phyloP scores from a whole-genome alignment of 2,888 invertebrate species.

The Romanomermis culicivorax region DNA sequence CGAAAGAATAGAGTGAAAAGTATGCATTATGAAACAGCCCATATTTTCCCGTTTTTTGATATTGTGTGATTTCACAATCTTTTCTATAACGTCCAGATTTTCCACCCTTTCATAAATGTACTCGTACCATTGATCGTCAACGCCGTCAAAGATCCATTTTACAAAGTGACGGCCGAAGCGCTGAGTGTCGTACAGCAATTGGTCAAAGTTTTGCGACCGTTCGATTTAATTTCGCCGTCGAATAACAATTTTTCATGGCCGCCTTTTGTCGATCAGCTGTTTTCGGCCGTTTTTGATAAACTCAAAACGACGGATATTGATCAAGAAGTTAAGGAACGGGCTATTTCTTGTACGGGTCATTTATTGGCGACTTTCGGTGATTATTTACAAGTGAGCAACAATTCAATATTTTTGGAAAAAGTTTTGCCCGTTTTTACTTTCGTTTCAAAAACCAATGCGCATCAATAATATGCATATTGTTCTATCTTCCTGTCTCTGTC shows the following conservation, averaged over 20 bases:
- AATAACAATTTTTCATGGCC: slow-evolving; percentile 47
- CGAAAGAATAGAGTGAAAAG: too few relatives aligned
- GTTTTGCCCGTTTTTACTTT: too few relatives aligned
- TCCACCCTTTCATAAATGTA: slow-evolving; percentile 41
- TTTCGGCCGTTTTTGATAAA: slow-evolving; percentile 59
- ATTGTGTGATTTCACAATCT: too few relatives aligned
- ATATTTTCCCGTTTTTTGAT: too few relatives aligned
- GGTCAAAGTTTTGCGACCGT: slow-evolving; percentile 72
- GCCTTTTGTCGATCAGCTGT: slow-evolving; percentile 50
- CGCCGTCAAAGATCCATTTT: slow-evolving; percentile 82
- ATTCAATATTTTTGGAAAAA: too few relatives aligned
- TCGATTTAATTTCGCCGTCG: slow-evolving; percentile 30
- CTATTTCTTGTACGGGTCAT: slow-evolving; percentile 64
- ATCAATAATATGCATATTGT: too few relatives aligned
- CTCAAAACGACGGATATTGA: slow-evolving; percentile 87
- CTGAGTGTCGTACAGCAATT: slow-evolving; percentile 72
- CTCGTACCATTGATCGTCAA: slow-evolving; percentile 47
- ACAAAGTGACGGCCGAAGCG: slow-evolving; percentile 94
- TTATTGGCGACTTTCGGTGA: slow-evolving; percentile 69
- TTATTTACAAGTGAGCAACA: slow-evolving; percentile 39
- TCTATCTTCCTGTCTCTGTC: too few relatives aligned
- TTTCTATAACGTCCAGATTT: slow-evolving; percentile 36
- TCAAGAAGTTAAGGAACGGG: slow-evolving; percentile 94
- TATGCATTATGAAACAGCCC: too few relatives aligned
- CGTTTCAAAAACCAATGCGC: too few relatives aligned